Evolutionary conservation across 1,140 invertebrate genomes (phyloP), one percentile per base, ranked within the genome.

Genomic region (Brachionus paranguensis): DNA sequence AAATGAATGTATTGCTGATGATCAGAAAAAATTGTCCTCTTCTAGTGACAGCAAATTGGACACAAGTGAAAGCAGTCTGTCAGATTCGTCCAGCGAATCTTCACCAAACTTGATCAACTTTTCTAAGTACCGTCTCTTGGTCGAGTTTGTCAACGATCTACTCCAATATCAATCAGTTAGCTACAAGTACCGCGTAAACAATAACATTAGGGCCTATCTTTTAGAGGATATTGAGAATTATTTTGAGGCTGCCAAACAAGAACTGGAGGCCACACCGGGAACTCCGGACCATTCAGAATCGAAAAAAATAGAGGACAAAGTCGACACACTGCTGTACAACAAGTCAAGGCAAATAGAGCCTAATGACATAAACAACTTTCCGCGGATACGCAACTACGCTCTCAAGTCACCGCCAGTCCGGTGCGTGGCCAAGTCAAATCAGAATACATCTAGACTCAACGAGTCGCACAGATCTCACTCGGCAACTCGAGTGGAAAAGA

Each of bases 111-210:
- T 81, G 50, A 81, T 81, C 10, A 64, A 81, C 27, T 81, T 81
- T 81, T 81, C 78, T 17, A 81, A 81, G 14, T 81, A 81, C 27
- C 78, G 78, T 24, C 33, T 64, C 1, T 45, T 68, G 24, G 53
- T 81, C 14, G 78, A 81, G 37, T 81, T 81, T 37, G 64, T 81
- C 37, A 81, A 68, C 10, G 78, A 81, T 45, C 43, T 81, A 37
- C 43, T 81, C 14, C 53, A 81, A 68, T 68, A 64, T 43, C 78
- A 81, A 64, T 45, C 53, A 20, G 64, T 68, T 8, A 60, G 53
- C 27, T 81, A 81, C 53, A 81, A 81, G 45, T 81, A 45, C 14
- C 37, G 78, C 3, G 20, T 81, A 4, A 41, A 81, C 33, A 20
- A 60, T 43, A 41, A 68, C 11, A 81, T 81, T 17, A 24, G 78